Evolutionary conservation across 2,113 vertebrate genomes (phyloP).

Genomic region (Sisor rabdophorus): DNA sequence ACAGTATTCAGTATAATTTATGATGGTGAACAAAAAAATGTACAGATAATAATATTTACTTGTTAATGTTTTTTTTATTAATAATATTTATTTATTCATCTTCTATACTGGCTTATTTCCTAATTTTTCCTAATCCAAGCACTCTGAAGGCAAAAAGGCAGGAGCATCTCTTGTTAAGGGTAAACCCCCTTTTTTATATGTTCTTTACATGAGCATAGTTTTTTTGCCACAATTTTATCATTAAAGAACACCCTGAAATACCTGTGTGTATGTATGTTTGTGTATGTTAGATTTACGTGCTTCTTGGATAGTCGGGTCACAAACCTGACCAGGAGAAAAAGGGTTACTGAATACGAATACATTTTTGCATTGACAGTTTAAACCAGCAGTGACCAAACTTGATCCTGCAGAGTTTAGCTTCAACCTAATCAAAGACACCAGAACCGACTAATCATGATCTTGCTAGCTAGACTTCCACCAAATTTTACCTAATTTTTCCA

Average conservation of each 20-base stretch:
- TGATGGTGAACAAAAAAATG: neutral
- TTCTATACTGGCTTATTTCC: too few relatives aligned
- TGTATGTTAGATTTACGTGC: neutral
- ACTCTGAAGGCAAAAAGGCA: too few relatives aligned
- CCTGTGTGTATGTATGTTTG: neutral
- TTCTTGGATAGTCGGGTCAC: neutral
- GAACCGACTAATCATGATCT: too few relatives aligned
- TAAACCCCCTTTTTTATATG: neutral
- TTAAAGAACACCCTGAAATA: neutral
- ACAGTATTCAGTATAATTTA: too few relatives aligned
- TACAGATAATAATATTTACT: neutral
- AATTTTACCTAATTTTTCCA: neutral
- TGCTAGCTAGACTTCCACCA: neutral
- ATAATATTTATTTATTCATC: too few relatives aligned
- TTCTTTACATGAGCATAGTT: neutral
- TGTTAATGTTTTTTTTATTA: too few relatives aligned
- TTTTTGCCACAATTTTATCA: neutral
- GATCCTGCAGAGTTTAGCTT: neutral
- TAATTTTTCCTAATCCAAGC: too few relatives aligned
- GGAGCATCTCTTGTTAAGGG: too few relatives aligned
- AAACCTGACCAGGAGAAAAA: neutral
- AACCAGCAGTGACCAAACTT: too few relatives aligned
- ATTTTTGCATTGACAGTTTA: too few relatives aligned
- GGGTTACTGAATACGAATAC: neutral
- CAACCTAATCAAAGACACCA: constrained; percentile 11